Evolutionary conservation across 92 coral and sea anemone genomes (phyloP).

Genomic region (Porites rus): DNA sequence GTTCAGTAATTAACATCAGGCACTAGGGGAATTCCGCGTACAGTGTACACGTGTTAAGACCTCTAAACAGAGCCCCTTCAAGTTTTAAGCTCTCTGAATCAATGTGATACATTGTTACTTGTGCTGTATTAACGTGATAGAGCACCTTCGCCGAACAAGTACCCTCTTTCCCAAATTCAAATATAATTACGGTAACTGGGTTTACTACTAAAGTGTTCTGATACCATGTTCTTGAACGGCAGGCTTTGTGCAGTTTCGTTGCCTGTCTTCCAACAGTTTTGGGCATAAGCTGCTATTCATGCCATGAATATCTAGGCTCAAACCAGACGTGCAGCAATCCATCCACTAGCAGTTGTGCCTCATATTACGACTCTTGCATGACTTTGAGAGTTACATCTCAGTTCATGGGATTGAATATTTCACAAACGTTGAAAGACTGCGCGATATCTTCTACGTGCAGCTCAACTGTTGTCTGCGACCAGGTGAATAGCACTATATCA

Average conservation of each 20-base stretch:
- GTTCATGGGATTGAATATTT: not conserved
- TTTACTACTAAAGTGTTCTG: no score
- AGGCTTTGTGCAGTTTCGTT: not conserved
- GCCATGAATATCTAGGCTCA: slow-evolving; percentile 20
- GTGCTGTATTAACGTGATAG: no score
- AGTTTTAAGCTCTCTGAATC: no score
- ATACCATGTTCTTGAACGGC: no score
- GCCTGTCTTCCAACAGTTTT: slow-evolving; percentile 2
- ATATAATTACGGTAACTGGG: no score
- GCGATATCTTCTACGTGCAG: not conserved
- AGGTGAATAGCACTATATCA: not conserved
- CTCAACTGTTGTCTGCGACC: not conserved
- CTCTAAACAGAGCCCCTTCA: no score
- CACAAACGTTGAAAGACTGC: not conserved
- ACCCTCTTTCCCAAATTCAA: no score
- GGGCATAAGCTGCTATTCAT: slow-evolving; percentile 9
- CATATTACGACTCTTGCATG: slow-evolving; percentile 6
- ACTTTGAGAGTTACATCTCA: not conserved
- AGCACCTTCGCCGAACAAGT: no score
- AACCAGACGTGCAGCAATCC: not conserved
- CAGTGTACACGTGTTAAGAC: no score
- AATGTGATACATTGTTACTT: no score
- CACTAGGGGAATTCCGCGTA: no score
- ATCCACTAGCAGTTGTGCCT: not conserved
- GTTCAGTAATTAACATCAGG: no score